These are phyloP conservation scores for Drosophila fulvimacula DNA, from an alignment of 2,888 invertebrate species.

Conservation along the genomic window DNA sequence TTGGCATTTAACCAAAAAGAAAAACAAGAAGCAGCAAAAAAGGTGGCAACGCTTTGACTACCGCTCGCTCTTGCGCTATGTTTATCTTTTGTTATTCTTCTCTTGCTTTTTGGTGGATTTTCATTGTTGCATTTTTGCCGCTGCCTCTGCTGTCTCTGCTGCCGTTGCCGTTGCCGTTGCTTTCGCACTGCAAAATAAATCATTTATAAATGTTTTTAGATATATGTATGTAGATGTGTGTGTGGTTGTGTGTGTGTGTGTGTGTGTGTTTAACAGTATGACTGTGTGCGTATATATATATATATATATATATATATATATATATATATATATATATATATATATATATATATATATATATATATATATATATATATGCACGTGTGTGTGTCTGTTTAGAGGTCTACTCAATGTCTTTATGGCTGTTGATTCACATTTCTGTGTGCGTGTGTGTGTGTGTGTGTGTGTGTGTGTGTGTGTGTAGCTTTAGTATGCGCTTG, in stretches of 20 bases:
- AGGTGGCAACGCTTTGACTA: conserved; percentile 39
- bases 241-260: background rate
- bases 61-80: conserved; percentile 13
- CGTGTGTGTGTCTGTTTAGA: background rate
- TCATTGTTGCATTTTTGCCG: conserved; percentile 60
- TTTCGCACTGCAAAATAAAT: conserved; percentile 43
- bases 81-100: conserved; percentile 35
- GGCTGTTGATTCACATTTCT: background rate
- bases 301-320: background rate
- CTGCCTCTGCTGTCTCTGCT: too few relatives aligned
- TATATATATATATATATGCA: background rate
- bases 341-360: background rate
- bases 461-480: background rate
- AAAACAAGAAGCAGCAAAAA: background rate
- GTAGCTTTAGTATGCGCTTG: background rate
- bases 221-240: background rate
- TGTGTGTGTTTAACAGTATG: conserved; percentile 7
- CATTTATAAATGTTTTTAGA: conserved; percentile 35
- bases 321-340: background rate
- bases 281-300: background rate
- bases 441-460: background rate
- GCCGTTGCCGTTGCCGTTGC: conserved; percentile 17
- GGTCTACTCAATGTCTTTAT: conserved; percentile 7
- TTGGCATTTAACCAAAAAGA: conserved; percentile 50
- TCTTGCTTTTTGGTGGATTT: conserved; percentile 36